A percentile compares a stretch with the other conserved stretches of the same genome.
These are phyloP conservation scores for Rhinichthys osculus DNA, from an alignment of 2,797 vertebrate species.

Conservation along the genomic window DNA sequence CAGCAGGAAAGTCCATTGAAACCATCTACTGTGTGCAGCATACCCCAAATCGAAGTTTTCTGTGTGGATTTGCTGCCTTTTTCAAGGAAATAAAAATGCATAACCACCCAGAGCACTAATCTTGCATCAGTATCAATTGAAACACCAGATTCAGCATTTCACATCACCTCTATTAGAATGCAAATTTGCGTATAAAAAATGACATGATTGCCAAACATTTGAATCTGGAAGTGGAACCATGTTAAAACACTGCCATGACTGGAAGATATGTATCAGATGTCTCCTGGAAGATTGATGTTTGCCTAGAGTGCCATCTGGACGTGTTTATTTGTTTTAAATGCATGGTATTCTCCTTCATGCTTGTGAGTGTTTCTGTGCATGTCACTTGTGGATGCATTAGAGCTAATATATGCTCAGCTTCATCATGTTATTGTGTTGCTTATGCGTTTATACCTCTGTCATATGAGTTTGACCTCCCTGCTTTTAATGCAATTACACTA, in stretches of 20 bases:
- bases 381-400: neutral
- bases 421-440: conserved; percentile 18
- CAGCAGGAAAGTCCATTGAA: conserved; percentile 12
- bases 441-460: conserved; percentile 21
- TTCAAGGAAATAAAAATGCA: conserved; percentile 31
- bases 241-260: neutral
- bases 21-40: conserved; percentile 15
- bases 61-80: conserved; percentile 20
- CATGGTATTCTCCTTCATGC: neutral
- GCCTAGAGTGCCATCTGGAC: neutral
- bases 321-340: conserved; percentile 9
- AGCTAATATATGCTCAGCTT: neutral
- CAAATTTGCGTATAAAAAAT: conserved; percentile 16
- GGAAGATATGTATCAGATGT: neutral
- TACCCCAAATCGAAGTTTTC: conserved; percentile 6
- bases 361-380: neutral
- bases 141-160: conserved; percentile 19
- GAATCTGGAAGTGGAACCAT: neutral
- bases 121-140: conserved; percentile 18
- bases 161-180: conserved; percentile 22
- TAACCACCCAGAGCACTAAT: conserved; percentile 1
- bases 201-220: conserved; percentile 2
- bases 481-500: conserved; percentile 40
- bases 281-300: conserved; percentile 21
- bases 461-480: conserved; percentile 41